A percentile compares a stretch with the other conserved stretches of the same genome.
phyloP scores from a whole-genome alignment of 2,113 vertebrate genomes.

The Mohoua ochrocephala region DNA sequence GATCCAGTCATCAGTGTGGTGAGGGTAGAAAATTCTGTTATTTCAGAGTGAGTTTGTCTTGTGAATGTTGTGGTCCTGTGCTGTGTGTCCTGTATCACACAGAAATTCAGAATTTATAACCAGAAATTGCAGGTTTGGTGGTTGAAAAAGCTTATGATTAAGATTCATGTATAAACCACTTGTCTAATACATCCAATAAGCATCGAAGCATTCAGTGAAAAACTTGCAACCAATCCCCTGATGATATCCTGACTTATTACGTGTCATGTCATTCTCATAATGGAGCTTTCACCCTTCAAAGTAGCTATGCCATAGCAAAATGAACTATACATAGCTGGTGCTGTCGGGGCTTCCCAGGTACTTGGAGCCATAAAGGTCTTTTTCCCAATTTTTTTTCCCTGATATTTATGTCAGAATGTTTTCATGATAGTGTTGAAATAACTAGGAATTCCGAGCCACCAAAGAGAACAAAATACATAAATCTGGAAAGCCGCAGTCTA shows the following conservation, averaged over 20 bases:
- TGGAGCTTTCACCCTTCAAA: neutral
- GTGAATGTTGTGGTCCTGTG: neutral
- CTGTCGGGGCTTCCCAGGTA: neutral
- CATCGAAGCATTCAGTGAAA: neutral
- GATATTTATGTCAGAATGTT: neutral
- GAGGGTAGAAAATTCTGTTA: neutral
- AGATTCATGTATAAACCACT: neutral
- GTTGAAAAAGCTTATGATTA: neutral
- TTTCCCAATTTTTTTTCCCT: neutral
- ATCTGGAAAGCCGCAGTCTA: neutral
- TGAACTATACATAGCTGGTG: accelerated
- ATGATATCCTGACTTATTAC: neutral
- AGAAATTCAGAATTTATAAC: neutral
- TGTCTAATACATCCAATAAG: neutral
- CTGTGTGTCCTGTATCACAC: neutral
- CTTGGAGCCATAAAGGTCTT: neutral
- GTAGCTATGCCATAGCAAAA: neutral
- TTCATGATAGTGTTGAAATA: neutral
- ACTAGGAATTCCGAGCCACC: neutral
- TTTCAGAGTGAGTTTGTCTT: neutral
- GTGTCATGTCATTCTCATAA: neutral
- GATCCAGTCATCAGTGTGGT: neutral
- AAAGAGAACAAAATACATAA: neutral
- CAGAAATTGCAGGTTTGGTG: neutral
- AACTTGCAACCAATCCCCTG: neutral